A percentile compares a stretch with the other conserved stretches of the same genome.
Evolutionary conservation across 2,888 invertebrate genomes (phyloP).

Genomic region (Clivina fossor): DNA sequence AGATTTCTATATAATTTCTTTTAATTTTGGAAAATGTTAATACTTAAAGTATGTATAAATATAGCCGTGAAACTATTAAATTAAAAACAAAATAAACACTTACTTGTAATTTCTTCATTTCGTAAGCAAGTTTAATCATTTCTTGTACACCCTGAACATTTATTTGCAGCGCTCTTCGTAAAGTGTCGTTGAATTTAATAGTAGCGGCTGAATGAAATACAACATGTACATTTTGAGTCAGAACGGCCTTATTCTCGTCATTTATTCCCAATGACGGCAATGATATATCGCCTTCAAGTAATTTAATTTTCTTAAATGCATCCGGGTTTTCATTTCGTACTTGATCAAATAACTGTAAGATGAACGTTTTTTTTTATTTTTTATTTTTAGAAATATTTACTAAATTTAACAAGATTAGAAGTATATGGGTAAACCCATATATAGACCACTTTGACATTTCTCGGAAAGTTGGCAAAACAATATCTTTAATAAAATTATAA

Average conservation of each 20-base stretch:
- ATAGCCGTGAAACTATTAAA: too few relatives aligned
- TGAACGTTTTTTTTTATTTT: slow-evolving; percentile 8
- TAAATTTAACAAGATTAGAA: too few relatives aligned
- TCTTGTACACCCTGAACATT: slow-evolving; percentile 74
- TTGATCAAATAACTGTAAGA: slow-evolving; percentile 62
- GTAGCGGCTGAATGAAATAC: slow-evolving; percentile 85
- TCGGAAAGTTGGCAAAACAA: too few relatives aligned
- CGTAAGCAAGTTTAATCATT: slow-evolving; percentile 69
- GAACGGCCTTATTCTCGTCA: slow-evolving; percentile 55
- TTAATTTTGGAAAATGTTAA: too few relatives aligned
- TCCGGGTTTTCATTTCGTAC: slow-evolving; percentile 59
- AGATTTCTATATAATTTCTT: too few relatives aligned
- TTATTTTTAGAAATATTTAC: not conserved
- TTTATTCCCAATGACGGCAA: slow-evolving; percentile 61
- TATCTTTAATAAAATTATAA: too few relatives aligned
- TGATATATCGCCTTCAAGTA: slow-evolving; percentile 66
- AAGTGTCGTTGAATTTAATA: slow-evolving; percentile 77
- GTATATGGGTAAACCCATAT: too few relatives aligned
- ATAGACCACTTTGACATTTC: too few relatives aligned
- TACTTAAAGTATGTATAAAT: too few relatives aligned
- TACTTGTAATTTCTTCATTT: slow-evolving; percentile 69
- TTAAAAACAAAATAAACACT: slow-evolving; percentile 37
- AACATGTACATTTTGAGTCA: slow-evolving; percentile 65
- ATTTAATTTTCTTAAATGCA: slow-evolving; percentile 64
- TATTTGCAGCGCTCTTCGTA: slow-evolving; percentile 71